Conservation (phyloP, 2,113 vertebrate species). For the Odontophorus gujanensis region DNA sequence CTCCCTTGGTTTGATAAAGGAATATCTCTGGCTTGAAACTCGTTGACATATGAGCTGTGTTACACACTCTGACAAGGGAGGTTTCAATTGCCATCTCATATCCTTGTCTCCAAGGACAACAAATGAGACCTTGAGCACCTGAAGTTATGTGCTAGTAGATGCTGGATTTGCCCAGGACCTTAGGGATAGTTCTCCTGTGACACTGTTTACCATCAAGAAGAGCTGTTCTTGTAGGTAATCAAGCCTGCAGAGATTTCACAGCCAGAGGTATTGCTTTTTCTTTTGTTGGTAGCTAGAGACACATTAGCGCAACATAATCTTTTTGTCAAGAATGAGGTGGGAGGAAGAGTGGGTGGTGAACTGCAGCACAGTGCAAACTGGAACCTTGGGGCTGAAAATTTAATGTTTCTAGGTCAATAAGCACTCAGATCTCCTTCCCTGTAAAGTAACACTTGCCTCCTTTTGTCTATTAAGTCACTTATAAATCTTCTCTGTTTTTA, state of each 20-base stretch:
- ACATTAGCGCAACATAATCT: neutral
- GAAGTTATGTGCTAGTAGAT: neutral
- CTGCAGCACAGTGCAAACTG: neutral
- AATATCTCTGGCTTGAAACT: neutral
- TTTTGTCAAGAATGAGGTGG: neutral
- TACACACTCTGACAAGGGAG: neutral
- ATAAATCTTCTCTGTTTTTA: neutral
- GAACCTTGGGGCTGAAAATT: neutral
- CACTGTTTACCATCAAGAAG: neutral
- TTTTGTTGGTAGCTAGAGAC: neutral
- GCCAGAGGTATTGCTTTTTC: neutral
- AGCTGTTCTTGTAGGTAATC: neutral
- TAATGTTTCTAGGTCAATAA: neutral
- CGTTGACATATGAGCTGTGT: neutral
- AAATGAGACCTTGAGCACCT: neutral
- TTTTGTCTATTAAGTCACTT: neutral
- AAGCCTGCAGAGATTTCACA: neutral
- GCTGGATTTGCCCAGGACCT: neutral
- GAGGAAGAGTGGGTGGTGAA: neutral
- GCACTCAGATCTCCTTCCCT: neutral
- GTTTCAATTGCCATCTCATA: neutral
- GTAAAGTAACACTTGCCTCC: neutral
- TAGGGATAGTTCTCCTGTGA: neutral
- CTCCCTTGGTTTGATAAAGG: neutral
- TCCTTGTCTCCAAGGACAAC: neutral